These are phyloP conservation scores for Cantharis rustica DNA, from an alignment of 2,888 invertebrate genomes.

Conservation along the genomic window DNA sequence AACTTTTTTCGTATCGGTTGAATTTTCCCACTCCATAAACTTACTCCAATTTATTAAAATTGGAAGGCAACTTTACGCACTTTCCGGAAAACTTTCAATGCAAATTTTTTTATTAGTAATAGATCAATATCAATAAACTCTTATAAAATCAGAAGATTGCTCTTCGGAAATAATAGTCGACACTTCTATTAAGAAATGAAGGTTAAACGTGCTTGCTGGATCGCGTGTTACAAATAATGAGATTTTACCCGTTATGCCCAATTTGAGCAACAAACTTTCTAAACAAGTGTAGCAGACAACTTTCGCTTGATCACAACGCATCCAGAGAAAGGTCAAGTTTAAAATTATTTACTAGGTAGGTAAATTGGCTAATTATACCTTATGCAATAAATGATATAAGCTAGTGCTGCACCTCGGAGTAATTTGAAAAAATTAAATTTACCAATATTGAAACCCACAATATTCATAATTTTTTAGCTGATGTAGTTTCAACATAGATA, in stretches of 20 bases:
- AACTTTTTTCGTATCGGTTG: background rate
- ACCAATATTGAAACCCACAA: background rate
- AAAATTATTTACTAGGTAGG: background rate
- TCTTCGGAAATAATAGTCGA: background rate
- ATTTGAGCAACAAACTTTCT: background rate
- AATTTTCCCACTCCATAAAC: background rate
- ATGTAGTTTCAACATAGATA: background rate
- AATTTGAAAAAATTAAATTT: background rate
- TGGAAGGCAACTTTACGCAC: background rate
- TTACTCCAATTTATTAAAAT: background rate
- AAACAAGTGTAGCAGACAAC: background rate
- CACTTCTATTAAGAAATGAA: background rate
- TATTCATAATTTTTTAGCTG: background rate
- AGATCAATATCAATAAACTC: background rate
- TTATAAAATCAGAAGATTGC: background rate
- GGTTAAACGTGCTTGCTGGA: background rate
- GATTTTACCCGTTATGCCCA: background rate
- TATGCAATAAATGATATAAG: background rate
- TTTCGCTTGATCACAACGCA: background rate
- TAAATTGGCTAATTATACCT: background rate
- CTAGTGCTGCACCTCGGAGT: background rate
- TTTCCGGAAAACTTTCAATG: background rate
- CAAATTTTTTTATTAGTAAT: background rate
- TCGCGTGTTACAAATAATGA: background rate
- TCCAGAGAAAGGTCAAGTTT: background rate